phyloP scores from a whole-genome alignment of 2,797 vertebrate genomes.

The Carapus acus region DNA sequence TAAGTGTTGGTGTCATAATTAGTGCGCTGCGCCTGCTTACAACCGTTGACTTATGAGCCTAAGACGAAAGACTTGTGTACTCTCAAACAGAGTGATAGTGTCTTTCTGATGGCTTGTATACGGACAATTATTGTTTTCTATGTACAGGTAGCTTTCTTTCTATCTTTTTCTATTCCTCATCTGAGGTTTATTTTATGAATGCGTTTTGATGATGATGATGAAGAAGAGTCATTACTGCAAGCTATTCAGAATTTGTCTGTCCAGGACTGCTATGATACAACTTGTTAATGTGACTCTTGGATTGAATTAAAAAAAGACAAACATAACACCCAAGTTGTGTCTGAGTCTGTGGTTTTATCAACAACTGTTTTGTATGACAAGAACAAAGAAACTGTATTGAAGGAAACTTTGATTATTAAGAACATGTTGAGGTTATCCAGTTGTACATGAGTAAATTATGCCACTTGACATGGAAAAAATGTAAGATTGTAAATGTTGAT shows the following conservation, averaged over 20 bases:
- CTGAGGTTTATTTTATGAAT: constrained; percentile 67
- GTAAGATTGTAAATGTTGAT: too few relatives aligned
- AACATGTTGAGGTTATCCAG: too few relatives aligned
- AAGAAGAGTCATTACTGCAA: constrained; percentile 71
- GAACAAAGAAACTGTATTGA: too few relatives aligned
- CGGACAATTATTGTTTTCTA: constrained; percentile 42
- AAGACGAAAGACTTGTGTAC: constrained; percentile 73
- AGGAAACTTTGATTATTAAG: too few relatives aligned
- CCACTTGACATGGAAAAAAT: too few relatives aligned
- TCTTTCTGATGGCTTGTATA: constrained; percentile 73
- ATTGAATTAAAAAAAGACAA: constrained; percentile 66
- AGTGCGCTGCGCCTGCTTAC: constrained; percentile 62
- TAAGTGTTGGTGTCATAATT: constrained; percentile 55
- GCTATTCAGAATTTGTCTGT: constrained; percentile 70
- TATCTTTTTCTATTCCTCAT: constrained; percentile 55
- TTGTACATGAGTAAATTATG: too few relatives aligned
- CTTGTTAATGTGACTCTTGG: constrained; percentile 77
- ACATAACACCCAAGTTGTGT: constrained; percentile 19
- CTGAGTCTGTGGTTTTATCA: not conserved
- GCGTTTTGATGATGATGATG: constrained; percentile 68
- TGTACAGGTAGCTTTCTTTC: constrained; percentile 54
- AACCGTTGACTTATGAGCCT: constrained; percentile 58
- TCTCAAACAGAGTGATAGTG: constrained; percentile 50
- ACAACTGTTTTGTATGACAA: not conserved
- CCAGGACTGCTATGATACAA: constrained; percentile 75